These are phyloP conservation scores for Saccostrea glomerata DNA, from an alignment of 1,140 invertebrate species.

Conservation along the genomic window DNA sequence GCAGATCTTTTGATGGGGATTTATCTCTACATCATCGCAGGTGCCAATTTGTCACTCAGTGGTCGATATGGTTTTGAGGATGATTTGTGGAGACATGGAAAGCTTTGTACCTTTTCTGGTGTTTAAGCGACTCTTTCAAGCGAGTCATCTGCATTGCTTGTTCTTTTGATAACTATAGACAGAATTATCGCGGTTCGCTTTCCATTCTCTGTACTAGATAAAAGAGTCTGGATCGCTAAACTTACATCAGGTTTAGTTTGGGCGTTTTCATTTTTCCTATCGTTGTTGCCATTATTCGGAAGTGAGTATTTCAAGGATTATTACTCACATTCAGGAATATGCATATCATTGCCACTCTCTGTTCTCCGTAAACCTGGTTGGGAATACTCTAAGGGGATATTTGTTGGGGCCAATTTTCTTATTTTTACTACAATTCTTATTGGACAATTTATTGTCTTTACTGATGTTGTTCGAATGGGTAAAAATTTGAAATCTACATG, in stretches of 20 bases:
- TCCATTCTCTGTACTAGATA: slow-evolving; percentile 55
- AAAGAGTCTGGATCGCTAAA: background rate
- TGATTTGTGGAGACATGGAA: slow-evolving; percentile 62
- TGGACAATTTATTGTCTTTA: slow-evolving; percentile 66
- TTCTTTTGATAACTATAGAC: slow-evolving; percentile 67
- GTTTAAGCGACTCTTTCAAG: slow-evolving; percentile 66
- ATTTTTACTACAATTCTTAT: slow-evolving; percentile 57
- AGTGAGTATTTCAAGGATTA: background rate
- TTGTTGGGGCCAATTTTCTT: slow-evolving; percentile 61
- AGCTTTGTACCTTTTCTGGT: slow-evolving; percentile 63
- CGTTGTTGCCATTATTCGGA: background rate
- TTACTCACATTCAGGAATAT: slow-evolving; percentile 61
- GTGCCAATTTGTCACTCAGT: slow-evolving; percentile 64
- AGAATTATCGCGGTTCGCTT: slow-evolving; percentile 65
- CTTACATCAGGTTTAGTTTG: background rate
- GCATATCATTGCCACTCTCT: slow-evolving; percentile 63
- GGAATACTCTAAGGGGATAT: slow-evolving; percentile 60
- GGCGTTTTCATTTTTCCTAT: background rate
- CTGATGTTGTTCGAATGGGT: background rate
- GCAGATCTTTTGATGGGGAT: slow-evolving; percentile 70
- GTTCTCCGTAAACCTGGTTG: slow-evolving; percentile 53
- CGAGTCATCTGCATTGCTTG: slow-evolving; percentile 63
- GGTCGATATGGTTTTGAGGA: slow-evolving; percentile 64
- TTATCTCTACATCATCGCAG: slow-evolving; percentile 71
- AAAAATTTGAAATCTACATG: no score